phyloP scores from a whole-genome alignment of 2,113 vertebrate genomes.

The Lepus americanus region DNA sequence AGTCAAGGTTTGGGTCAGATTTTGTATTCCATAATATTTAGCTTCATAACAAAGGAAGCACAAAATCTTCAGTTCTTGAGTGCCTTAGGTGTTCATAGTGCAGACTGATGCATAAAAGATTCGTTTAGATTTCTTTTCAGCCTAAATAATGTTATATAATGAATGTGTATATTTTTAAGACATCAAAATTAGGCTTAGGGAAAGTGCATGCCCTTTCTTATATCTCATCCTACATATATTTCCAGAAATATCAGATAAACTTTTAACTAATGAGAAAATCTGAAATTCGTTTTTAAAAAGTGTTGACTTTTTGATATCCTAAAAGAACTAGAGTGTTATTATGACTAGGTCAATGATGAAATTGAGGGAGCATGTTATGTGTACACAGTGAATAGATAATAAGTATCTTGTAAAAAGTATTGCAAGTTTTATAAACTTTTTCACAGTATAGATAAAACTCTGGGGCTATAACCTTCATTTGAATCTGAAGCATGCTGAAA shows the following conservation, averaged over 20 bases:
- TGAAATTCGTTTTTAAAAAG: neutral
- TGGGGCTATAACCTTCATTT: constrained; percentile 44
- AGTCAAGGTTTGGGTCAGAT: neutral
- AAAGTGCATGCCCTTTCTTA: neutral
- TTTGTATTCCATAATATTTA: neutral
- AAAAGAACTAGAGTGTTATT: neutral
- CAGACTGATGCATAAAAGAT: neutral
- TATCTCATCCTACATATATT: neutral
- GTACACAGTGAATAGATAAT: neutral
- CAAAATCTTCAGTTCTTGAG: constrained; percentile 7
- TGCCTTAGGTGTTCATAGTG: neutral
- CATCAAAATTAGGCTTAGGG: neutral
- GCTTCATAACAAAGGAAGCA: neutral
- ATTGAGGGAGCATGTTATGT: neutral
- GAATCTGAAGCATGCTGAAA: constrained; percentile 38
- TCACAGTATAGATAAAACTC: constrained; percentile 29
- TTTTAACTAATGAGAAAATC: constrained; percentile 47
- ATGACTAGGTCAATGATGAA: neutral
- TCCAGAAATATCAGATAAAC: neutral
- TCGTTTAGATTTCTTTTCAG: constrained; percentile 36
- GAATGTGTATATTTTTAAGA: neutral
- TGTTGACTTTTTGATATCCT: neutral
- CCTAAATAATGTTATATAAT: constrained; percentile 37
- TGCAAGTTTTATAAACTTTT: constrained; percentile 29
- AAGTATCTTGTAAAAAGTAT: neutral